phyloP scores from a whole-genome alignment of 2,888 invertebrate species.

The Drosophila quinaria region DNA sequence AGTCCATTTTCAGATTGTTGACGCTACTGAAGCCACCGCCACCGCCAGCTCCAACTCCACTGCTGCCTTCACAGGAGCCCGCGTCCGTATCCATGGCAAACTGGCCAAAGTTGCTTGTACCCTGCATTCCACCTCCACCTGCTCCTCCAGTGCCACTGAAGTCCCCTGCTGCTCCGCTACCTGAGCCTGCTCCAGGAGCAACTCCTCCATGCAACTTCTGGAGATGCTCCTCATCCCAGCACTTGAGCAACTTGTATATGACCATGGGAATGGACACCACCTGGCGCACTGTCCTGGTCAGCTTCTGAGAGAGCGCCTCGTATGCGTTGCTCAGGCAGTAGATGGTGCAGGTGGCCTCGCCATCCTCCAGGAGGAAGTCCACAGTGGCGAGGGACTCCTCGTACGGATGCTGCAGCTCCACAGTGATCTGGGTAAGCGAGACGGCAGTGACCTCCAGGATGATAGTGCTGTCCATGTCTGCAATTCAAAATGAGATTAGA shows the following conservation, averaged over 20 bases:
- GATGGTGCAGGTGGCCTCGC: constrained; percentile 92
- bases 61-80: constrained; percentile 10
- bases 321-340: constrained; percentile 88
- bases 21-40: constrained; percentile 48
- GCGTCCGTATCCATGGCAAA: constrained; percentile 42
- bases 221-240: constrained; percentile 92
- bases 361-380: constrained; percentile 94
- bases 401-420: constrained; percentile 96
- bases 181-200: constrained; percentile 32
- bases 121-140: constrained; percentile 27
- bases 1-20: constrained; percentile 70
- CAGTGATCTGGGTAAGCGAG: constrained; percentile 95
- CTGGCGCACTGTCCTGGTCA: constrained; percentile 91
- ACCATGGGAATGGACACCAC: constrained; percentile 97
- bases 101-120: constrained; percentile 40
- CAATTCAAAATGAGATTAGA: background rate
- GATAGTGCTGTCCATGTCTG: constrained; percentile 86
- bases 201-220: constrained; percentile 85
- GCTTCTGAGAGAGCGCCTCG: constrained; percentile 85
- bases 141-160: constrained; percentile 37
- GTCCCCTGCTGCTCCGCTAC: constrained; percentile 44
- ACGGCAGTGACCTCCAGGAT: constrained; percentile 97
- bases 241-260: constrained; percentile 93
- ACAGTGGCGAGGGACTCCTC: constrained; percentile 97
- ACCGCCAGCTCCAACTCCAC: constrained; percentile 19